Percentiles rank a stretch among this genome's conserved stretches.
phyloP scores from a whole-genome alignment of 1,140 invertebrate genomes.

The Calephelis nemesis region DNA sequence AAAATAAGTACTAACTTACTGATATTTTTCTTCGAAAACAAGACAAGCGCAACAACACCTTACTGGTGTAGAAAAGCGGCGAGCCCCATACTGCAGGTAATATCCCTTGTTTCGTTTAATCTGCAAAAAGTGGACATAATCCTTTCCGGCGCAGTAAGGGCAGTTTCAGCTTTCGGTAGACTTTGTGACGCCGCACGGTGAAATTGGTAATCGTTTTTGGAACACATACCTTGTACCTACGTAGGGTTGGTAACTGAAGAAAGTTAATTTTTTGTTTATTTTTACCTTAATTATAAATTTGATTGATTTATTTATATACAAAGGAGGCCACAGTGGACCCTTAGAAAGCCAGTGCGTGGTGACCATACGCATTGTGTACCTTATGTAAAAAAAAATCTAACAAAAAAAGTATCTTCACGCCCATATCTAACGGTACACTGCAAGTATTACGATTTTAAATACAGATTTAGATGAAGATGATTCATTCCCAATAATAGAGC shows the following conservation, averaged over 20 bases:
- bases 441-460: too few species aligned
- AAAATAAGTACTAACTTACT: too few species aligned
- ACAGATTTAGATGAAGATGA: too few species aligned
- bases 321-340: too few species aligned
- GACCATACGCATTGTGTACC: too few species aligned
- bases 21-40: neutral
- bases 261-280: constrained; percentile 10
- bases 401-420: too few species aligned
- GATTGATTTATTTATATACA: too few species aligned
- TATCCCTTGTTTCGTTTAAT: constrained; percentile 47
- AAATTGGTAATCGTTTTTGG: constrained; percentile 55
- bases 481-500: too few species aligned
- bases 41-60: constrained; percentile 5
- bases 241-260: constrained; percentile 46
- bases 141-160: constrained; percentile 54
- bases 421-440: too few species aligned
- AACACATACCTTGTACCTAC: constrained; percentile 43
- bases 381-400: too few species aligned
- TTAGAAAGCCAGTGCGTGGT: too few species aligned
- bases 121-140: constrained; percentile 65
- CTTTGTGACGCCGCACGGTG: constrained; percentile 68
- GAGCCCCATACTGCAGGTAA: constrained; percentile 39
- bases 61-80: constrained; percentile 6
- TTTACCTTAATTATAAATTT: too few species aligned
- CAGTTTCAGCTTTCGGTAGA: constrained; percentile 57